A percentile compares a stretch with the other conserved stretches of the same genome.
phyloP scores from a whole-genome alignment of 2,797 vertebrate species.

The Sarcophilus harrisii region DNA sequence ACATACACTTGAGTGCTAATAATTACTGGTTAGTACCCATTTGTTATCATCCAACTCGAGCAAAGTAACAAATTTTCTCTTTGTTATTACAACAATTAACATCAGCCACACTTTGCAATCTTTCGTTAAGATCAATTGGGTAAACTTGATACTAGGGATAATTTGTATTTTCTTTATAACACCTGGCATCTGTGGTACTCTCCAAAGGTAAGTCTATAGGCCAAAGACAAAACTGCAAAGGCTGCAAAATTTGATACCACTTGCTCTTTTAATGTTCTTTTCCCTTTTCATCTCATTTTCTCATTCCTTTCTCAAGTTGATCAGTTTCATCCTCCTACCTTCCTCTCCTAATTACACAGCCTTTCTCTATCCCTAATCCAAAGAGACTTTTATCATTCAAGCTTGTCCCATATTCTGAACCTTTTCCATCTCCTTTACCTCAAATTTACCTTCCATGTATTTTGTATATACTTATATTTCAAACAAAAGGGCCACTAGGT shows the following conservation, averaged over 20 bases:
- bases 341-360: not conserved
- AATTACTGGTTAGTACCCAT: not conserved
- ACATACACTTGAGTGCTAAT: conserved; percentile 1
- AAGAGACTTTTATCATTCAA: not conserved
- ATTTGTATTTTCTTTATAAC: not conserved
- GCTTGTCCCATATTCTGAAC: not conserved
- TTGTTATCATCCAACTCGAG: not conserved
- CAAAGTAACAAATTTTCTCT: not conserved
- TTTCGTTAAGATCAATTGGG: not conserved
- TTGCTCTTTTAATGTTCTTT: not conserved
- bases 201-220: not conserved
- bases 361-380: not conserved
- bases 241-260: not conserved
- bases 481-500: not conserved
- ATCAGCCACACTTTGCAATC: not conserved
- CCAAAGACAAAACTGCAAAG: not conserved
- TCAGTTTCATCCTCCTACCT: not conserved
- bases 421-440: not conserved
- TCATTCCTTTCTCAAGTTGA: not conserved
- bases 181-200: not conserved
- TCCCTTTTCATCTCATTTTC: not conserved
- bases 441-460: not conserved
- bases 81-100: not conserved
- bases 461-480: not conserved
- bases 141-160: not conserved